Evolutionary conservation across 2,113 vertebrate genomes (phyloP).

Genomic region (Glareola pratincola): DNA sequence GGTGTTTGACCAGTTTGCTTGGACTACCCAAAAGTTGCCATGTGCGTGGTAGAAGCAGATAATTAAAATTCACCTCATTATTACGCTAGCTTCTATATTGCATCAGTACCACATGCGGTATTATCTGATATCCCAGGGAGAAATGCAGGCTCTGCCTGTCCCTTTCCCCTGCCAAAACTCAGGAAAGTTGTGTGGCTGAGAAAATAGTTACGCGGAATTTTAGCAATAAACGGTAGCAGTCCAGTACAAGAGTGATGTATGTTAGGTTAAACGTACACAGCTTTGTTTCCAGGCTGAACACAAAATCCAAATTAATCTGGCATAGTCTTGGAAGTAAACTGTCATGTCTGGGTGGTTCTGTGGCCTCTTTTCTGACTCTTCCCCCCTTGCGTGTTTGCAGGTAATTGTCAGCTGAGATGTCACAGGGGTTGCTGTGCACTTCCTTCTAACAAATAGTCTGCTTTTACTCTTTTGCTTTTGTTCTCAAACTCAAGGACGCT

Average conservation of each 20-base stretch:
- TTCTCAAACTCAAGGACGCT: not conserved
- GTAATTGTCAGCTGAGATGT: not conserved
- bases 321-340: not conserved
- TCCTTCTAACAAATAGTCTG: not conserved
- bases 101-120: rapidly evolving
- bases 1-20: not conserved
- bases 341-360: rapidly evolving
- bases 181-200: not conserved
- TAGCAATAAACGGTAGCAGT: not conserved
- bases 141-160: not conserved
- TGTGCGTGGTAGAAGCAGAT: not conserved
- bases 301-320: not conserved
- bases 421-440: not conserved
- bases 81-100: not conserved
- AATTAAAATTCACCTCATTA: not conserved
- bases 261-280: not conserved
- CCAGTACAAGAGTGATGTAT: rapidly evolving
- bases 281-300: not conserved
- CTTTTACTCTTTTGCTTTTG: not conserved
- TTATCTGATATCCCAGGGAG: not conserved
- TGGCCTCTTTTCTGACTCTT: not conserved
- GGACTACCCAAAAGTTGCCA: too few relatives aligned
- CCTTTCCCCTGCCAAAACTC: not conserved
- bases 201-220: not conserved
- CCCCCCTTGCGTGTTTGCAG: not conserved